Evolutionary conservation across 2,113 vertebrate species (phyloP).

Genomic region (Gallinago media): DNA sequence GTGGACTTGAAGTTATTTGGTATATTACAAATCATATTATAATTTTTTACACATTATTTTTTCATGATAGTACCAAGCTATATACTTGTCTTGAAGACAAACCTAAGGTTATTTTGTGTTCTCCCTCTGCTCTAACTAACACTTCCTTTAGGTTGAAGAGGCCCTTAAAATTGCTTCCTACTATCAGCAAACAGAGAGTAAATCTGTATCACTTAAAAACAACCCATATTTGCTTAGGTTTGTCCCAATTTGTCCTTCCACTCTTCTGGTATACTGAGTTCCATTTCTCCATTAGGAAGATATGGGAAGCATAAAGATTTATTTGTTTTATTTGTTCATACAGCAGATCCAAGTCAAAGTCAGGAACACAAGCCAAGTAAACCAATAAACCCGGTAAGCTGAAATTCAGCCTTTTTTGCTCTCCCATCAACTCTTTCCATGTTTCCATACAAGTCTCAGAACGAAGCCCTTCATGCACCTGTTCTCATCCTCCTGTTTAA

Average conservation of each 20-base stretch:
- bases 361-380: not conserved
- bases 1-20: not conserved
- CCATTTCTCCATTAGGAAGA: not conserved
- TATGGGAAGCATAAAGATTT: accelerated
- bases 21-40: not conserved
- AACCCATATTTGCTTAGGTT: not conserved
- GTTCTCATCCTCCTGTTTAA: not conserved
- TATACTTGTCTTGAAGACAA: not conserved
- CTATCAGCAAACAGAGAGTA: not conserved
- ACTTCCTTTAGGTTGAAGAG: not conserved
- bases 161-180: not conserved
- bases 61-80: not conserved
- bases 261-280: accelerated
- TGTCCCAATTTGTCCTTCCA: not conserved
- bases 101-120: not conserved
- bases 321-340: not conserved
- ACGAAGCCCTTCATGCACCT: not conserved
- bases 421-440: not conserved
- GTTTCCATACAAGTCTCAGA: not conserved
- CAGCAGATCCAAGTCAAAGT: not conserved
- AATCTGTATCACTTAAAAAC: accelerated
- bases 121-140: not conserved
- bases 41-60: not conserved
- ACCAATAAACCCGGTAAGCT: not conserved
- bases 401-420: not conserved